Percentiles rank a stretch among this genome's conserved stretches.
phyloP scores from a whole-genome alignment of 2,797 vertebrate species.

The Rhynchonycteris naso region DNA sequence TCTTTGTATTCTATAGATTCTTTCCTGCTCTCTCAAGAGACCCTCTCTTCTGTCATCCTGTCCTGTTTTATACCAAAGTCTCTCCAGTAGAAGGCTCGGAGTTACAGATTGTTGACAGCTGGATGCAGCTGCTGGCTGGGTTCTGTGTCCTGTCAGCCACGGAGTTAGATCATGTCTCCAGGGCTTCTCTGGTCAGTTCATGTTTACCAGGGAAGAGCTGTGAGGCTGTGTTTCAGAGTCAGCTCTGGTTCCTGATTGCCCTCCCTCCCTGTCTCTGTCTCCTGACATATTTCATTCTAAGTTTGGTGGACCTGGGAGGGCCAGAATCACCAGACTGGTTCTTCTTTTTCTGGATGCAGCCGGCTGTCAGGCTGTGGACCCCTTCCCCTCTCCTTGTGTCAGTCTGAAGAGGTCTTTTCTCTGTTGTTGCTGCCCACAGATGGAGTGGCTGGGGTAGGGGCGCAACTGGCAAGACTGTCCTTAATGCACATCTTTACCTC shows the following conservation, averaged over 20 bases:
- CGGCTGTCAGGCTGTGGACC: not conserved
- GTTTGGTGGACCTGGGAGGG: not conserved
- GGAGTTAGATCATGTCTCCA: not conserved
- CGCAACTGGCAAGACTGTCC: not conserved
- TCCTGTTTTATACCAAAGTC: not conserved
- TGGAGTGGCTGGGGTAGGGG: not conserved
- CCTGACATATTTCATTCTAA: not conserved
- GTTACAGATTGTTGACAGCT: not conserved
- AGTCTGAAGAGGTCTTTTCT: not conserved
- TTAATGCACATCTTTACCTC: not conserved
- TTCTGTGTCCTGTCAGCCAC: not conserved
- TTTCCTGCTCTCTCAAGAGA: not conserved
- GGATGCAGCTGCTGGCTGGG: not conserved
- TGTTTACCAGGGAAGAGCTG: not conserved
- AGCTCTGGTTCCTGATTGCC: not conserved
- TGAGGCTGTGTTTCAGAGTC: not conserved
- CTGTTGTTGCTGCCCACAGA: rapidly evolving
- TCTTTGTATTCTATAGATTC: not conserved
- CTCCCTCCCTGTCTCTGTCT: not conserved
- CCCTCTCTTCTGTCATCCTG: not conserved
- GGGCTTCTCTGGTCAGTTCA: rapidly evolving
- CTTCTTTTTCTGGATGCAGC: not conserved
- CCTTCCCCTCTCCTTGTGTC: rapidly evolving
- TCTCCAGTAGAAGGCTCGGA: not conserved
- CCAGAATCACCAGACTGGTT: not conserved